Conservation (phyloP, 2,113 vertebrate genomes). For the Actenoides lindsayi region DNA sequence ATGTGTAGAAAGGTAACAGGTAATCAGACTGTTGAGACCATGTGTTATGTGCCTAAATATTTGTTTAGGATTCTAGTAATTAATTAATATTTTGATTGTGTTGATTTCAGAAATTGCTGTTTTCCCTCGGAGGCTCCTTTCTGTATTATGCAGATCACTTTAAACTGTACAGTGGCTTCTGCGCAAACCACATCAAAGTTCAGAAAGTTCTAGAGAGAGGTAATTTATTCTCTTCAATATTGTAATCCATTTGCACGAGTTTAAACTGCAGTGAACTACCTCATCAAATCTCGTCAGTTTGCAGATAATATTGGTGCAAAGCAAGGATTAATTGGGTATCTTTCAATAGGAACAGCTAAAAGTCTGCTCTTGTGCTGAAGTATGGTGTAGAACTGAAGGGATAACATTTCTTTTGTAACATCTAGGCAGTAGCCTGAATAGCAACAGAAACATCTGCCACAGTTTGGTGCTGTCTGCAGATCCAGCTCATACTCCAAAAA, state of each 20-base stretch:
- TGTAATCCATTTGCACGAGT: background rate
- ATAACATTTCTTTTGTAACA: background rate
- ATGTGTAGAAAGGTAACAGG: background rate
- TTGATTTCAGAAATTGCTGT: constrained; percentile 90
- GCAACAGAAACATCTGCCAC: background rate
- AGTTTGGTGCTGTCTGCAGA: background rate
- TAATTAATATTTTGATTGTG: background rate
- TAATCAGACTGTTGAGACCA: background rate
- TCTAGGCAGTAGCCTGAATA: background rate
- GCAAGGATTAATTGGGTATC: background rate
- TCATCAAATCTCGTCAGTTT: background rate
- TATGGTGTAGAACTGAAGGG: background rate
- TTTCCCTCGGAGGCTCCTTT: constrained; percentile 96
- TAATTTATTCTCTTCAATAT: constrained; percentile 63
- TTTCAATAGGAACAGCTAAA: background rate
- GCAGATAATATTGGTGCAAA: background rate
- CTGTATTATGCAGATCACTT: constrained; percentile 99
- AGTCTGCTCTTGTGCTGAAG: background rate
- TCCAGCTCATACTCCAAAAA: background rate
- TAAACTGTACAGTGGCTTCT: constrained; percentile 98
- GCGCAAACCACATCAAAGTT: constrained; percentile 97
- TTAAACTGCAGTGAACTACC: background rate
- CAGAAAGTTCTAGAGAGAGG: constrained; percentile 98
- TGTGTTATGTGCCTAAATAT: background rate
- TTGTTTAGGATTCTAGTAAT: background rate